Evolutionary conservation across 2,888 invertebrate species (phyloP).

Genomic region (Platycheirus albimanus): DNA sequence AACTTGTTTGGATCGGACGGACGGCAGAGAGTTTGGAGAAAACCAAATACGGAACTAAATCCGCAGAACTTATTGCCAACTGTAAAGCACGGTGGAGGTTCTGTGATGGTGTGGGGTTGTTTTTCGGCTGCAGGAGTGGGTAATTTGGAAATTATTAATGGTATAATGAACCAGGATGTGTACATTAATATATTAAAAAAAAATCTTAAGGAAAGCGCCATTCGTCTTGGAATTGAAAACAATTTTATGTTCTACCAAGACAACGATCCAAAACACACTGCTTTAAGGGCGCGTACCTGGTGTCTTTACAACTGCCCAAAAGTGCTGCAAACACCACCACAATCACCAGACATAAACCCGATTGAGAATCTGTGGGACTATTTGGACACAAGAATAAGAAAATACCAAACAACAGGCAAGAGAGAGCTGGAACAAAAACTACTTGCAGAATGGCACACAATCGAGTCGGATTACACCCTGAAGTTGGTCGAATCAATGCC

Average conservation of each 20-base stretch:
- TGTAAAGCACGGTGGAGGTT: conserved; percentile 77
- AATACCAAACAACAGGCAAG: conserved; percentile 8
- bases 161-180: conserved; percentile 69
- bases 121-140: conserved; percentile 74
- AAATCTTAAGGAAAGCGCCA: conserved; percentile 33
- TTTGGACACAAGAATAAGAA: conserved; percentile 42
- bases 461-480: conserved; percentile 20
- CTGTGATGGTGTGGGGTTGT: conserved; percentile 76
- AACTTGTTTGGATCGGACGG: conserved; percentile 54
- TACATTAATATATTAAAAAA: conserved; percentile 67
- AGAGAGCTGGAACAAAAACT: conserved; percentile 15
- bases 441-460: conserved; percentile 3
- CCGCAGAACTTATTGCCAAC: conserved; percentile 71
- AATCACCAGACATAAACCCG: conserved; percentile 47
- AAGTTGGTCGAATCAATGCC: conserved; percentile 29
- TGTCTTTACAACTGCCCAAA: conserved; percentile 65
- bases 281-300: conserved; percentile 53
- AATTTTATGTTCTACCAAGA: conserved; percentile 50
- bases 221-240: conserved; percentile 23
- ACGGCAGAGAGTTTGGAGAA: conserved; percentile 65
- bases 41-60: conserved; percentile 67
- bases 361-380: conserved; percentile 56
- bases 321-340: conserved; percentile 63
- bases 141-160: conserved; percentile 74
- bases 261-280: conserved; percentile 53